These are phyloP conservation scores for Thripadectes ignobilis DNA, from an alignment of 2,797 vertebrate species.

Conservation along the genomic window DNA sequence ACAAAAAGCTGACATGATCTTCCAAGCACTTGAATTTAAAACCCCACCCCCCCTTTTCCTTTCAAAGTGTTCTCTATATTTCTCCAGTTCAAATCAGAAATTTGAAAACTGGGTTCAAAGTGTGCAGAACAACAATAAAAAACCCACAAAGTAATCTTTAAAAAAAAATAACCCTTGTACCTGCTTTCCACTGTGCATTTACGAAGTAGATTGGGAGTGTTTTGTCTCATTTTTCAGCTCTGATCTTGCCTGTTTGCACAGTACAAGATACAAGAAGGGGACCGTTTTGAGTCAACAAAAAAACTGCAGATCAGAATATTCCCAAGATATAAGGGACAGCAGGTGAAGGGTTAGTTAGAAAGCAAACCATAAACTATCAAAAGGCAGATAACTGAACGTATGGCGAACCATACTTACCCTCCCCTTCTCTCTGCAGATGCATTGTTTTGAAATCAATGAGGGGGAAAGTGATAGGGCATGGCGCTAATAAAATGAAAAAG, in stretches of 20 bases:
- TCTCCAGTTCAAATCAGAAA: slow-evolving; percentile 57
- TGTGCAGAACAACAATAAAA: slow-evolving; percentile 69
- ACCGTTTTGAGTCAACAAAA: not conserved
- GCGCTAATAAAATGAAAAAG: slow-evolving; percentile 86
- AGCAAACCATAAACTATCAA: slow-evolving; percentile 76
- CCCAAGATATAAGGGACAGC: slow-evolving; percentile 71
- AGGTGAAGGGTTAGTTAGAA: slow-evolving; percentile 80
- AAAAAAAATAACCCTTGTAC: slow-evolving; percentile 76
- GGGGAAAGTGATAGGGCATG: slow-evolving; percentile 92
- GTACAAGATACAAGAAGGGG: slow-evolving; percentile 37
- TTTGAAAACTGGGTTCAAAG: slow-evolving; percentile 69
- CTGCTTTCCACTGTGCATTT: slow-evolving; percentile 72
- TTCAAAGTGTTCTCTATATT: slow-evolving; percentile 10
- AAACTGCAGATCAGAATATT: slow-evolving; percentile 49
- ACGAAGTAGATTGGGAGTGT: not conserved
- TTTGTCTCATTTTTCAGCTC: not conserved
- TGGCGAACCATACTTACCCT: slow-evolving; percentile 89
- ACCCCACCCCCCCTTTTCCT: slow-evolving; percentile 20
- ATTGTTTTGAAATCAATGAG: slow-evolving; percentile 99
- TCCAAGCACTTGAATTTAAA: slow-evolving; percentile 10
- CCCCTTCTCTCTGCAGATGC: slow-evolving; percentile 96
- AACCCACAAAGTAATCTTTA: slow-evolving; percentile 69
- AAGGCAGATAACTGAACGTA: slow-evolving; percentile 79
- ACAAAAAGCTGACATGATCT: not conserved
- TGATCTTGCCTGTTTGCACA: slow-evolving; percentile 51